These are phyloP conservation scores for Sebastes baramenuke DNA, from an alignment of 2,797 vertebrate species.

Conservation along the genomic window DNA sequence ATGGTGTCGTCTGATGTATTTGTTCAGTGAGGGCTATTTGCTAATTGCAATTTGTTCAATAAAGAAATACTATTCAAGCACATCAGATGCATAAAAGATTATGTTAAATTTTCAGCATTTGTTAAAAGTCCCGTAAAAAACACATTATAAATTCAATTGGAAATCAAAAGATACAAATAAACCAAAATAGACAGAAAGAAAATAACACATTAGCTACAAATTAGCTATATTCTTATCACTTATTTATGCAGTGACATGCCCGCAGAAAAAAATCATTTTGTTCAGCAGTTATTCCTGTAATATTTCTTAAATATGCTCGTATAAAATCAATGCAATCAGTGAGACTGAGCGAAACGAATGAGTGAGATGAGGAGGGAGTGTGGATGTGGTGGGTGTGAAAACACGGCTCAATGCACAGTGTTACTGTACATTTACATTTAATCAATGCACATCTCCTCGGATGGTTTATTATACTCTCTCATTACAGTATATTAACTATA, in stretches of 20 bases:
- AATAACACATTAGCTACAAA: neutral
- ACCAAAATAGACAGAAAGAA: neutral
- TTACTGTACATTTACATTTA: slow-evolving; percentile 4
- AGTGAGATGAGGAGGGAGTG: neutral
- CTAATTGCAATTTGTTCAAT: neutral
- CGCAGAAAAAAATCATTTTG: neutral
- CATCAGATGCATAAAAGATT: neutral
- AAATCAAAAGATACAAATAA: neutral
- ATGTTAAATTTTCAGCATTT: neutral
- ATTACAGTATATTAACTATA: slow-evolving; percentile 1
- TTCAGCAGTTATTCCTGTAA: slow-evolving; percentile 1
- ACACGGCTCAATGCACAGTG: neutral
- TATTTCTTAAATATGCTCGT: slow-evolving; percentile 23
- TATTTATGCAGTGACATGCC: neutral
- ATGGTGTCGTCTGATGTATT: neutral
- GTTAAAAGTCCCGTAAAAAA: neutral
- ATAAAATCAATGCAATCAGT: slow-evolving; percentile 15
- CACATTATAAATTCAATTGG: neutral
- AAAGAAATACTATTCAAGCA: neutral
- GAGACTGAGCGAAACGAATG: neutral
- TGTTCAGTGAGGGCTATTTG: neutral
- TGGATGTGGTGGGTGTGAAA: neutral
- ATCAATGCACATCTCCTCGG: neutral
- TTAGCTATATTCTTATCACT: neutral
- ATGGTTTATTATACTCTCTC: slow-evolving; percentile 13